Evolutionary conservation across 2,888 invertebrate genomes (phyloP).

Genomic region (Imbricaverruca yamaguchii): DNA sequence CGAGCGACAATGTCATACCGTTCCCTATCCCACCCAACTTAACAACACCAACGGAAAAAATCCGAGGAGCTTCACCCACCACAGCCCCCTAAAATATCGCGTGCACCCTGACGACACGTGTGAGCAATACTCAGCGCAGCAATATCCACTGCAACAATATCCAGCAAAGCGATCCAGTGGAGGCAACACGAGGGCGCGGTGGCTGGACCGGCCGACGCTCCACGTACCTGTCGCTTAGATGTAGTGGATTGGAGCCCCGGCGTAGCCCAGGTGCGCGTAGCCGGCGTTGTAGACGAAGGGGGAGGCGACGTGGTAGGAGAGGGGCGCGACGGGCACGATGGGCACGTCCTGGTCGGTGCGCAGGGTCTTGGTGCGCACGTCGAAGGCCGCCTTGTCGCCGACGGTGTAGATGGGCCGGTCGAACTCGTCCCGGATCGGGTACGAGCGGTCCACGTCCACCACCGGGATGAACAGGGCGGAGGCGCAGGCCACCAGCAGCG

Average conservation of each 20-base stretch:
- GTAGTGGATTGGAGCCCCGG: not conserved
- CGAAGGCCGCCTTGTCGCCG: not conserved
- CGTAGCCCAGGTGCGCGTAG: not conserved
- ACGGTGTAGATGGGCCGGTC: conserved; percentile 2
- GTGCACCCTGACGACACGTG: too few relatives aligned
- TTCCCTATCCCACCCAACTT: too few relatives aligned
- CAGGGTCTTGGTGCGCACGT: conserved; percentile 7
- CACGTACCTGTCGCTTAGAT: not conserved
- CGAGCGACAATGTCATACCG: too few relatives aligned
- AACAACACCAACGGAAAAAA: too few relatives aligned
- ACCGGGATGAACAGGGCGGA: not conserved
- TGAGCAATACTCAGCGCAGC: too few relatives aligned
- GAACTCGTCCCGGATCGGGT: conserved; percentile 3
- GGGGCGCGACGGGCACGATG: not conserved
- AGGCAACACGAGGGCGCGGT: too few relatives aligned
- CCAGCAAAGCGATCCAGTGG: too few relatives aligned
- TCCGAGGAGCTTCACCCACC: too few relatives aligned
- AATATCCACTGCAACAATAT: too few relatives aligned
- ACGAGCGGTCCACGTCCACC: conserved; percentile 4
- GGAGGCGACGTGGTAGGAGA: not conserved
- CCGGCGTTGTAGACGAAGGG: conserved; percentile 2
- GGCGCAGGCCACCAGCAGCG: conserved; percentile 6
- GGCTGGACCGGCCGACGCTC: too few relatives aligned
- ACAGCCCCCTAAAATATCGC: too few relatives aligned
- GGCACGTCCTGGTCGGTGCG: conserved; percentile 11